Conservation (phyloP, 2,888 invertebrate genomes). For the Cerceris rybyensis region DNA sequence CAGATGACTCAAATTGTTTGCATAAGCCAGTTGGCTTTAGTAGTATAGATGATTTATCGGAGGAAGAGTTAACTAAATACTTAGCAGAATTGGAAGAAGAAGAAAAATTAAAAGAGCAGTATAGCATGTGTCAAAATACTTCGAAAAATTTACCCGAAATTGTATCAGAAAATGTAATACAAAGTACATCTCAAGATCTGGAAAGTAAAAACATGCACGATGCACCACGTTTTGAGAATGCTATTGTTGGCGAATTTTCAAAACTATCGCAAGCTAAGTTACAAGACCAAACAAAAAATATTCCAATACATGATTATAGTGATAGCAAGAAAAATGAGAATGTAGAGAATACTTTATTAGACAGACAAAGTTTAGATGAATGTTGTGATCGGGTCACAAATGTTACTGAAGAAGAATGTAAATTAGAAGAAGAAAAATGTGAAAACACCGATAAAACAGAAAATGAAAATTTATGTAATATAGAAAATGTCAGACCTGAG, state of each 20-base stretch:
- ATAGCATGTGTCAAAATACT: slow-evolving; percentile 10
- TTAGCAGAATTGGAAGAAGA: slow-evolving; percentile 81
- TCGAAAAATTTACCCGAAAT: slow-evolving; percentile 15
- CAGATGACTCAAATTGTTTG: neutral
- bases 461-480: slow-evolving; percentile 13
- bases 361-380: slow-evolving; percentile 58
- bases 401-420: slow-evolving; percentile 60
- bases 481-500: slow-evolving; percentile 10
- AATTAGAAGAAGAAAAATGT: slow-evolving; percentile 43
- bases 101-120: slow-evolving; percentile 69
- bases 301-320: slow-evolving; percentile 74
- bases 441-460: slow-evolving; percentile 8
- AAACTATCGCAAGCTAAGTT: slow-evolving; percentile 71
- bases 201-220: slow-evolving; percentile 75
- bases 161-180: slow-evolving; percentile 38
- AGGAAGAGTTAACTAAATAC: slow-evolving; percentile 80
- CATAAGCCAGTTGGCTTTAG: slow-evolving; percentile 72
- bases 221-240: slow-evolving; percentile 74
- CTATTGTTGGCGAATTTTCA: slow-evolving; percentile 73
- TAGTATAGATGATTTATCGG: slow-evolving; percentile 78
- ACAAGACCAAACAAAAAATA: slow-evolving; percentile 73
- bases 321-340: slow-evolving; percentile 57
- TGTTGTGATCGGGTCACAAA: slow-evolving; percentile 59
- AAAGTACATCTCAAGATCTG: slow-evolving; percentile 23
- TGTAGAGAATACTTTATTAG: slow-evolving; percentile 66